A percentile compares a stretch with the other conserved stretches of the same genome.
These are phyloP conservation scores for Mormyrus lacerda DNA, from an alignment of 2,113 vertebrate genomes.

Conservation along the genomic window DNA sequence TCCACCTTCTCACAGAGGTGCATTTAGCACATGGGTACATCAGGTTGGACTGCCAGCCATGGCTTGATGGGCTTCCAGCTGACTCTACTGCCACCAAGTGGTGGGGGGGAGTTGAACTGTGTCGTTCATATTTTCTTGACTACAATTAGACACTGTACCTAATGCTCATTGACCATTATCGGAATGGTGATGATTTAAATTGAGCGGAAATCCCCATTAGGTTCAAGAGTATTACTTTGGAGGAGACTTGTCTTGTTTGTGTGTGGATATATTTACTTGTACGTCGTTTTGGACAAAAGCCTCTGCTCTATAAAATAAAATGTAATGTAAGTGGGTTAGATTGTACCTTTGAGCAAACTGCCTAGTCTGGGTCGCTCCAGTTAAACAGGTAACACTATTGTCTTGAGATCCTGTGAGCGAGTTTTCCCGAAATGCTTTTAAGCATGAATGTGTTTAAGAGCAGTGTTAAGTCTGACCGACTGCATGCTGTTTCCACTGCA, in stretches of 20 bases:
- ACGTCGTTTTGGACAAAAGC: background rate
- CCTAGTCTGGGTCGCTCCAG: background rate
- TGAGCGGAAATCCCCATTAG: background rate
- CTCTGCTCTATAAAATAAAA: background rate
- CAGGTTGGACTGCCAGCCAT: background rate
- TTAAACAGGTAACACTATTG: background rate
- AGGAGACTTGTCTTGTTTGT: background rate
- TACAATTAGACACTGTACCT: background rate
- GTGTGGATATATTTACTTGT: background rate
- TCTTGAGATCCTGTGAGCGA: background rate
- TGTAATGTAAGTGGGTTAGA: background rate
- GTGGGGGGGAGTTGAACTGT: background rate
- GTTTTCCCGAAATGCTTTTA: background rate
- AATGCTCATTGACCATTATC: background rate
- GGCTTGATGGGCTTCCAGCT: background rate
- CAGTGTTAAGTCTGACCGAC: background rate
- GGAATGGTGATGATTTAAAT: background rate
- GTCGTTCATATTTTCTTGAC: background rate
- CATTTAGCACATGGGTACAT: background rate
- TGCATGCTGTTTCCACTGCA: constrained; percentile 21
- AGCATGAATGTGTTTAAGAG: background rate
- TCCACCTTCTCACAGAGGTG: background rate
- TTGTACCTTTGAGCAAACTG: background rate
- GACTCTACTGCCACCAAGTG: constrained; percentile 39
- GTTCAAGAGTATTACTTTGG: constrained; percentile 14